phyloP scores from a whole-genome alignment of 1,140 invertebrate species.

The Bombyx mandarina region DNA sequence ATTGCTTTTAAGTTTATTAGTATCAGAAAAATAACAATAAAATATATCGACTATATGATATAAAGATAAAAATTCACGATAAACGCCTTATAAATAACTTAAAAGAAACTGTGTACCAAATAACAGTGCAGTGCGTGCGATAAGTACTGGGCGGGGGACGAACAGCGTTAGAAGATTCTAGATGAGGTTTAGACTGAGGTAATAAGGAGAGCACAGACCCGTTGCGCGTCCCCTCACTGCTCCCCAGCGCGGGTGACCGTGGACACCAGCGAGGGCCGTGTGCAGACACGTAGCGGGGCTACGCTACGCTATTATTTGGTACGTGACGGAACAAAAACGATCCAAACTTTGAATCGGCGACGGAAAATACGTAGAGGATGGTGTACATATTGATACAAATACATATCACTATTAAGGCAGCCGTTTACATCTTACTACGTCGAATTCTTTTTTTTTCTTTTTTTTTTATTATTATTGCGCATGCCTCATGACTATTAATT shows the following conservation, averaged over 20 bases:
- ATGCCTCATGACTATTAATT: conserved; percentile 23
- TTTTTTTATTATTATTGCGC: conserved; percentile 15
- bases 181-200: conserved; percentile 62
- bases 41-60: conserved; percentile 64
- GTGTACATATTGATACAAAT: conserved; percentile 27
- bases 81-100: conserved; percentile 58
- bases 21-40: conserved; percentile 69
- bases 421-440: conserved; percentile 30
- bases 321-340: conserved; percentile 28
- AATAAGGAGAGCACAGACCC: conserved; percentile 28
- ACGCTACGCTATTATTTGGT: conserved; percentile 63
- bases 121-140: conserved; percentile 62
- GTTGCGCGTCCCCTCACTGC: not conserved
- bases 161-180: conserved; percentile 20
- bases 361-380: conserved; percentile 24
- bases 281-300: conserved; percentile 7
- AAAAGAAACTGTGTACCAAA: conserved; percentile 63
- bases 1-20: conserved; percentile 59
- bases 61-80: conserved; percentile 57
- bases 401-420: conserved; percentile 39
- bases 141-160: conserved; percentile 48
- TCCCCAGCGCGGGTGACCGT: too few species aligned
- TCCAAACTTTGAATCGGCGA: conserved; percentile 14
- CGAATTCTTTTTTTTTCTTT: conserved; percentile 7
- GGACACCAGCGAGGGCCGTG: too few species aligned